These are phyloP conservation scores for Notarius quadriscutis DNA, from an alignment of 2,113 vertebrate genomes.

Conservation along the genomic window DNA sequence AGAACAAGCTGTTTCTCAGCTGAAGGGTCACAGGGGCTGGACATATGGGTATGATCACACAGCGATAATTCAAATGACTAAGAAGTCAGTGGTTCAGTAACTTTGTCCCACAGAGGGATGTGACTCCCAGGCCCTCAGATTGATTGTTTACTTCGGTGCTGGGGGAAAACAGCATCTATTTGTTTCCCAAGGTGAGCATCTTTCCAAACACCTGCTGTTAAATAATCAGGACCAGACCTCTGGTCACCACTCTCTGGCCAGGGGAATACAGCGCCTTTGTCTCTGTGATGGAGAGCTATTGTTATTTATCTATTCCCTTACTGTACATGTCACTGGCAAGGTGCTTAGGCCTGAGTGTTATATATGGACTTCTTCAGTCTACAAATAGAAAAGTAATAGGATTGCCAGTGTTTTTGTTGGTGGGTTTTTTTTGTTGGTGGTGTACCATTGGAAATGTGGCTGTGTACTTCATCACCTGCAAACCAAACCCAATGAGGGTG, in stretches of 20 bases:
- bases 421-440: slow-evolving; percentile 67
- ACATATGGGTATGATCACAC: slow-evolving; percentile 51
- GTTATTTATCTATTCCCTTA: slow-evolving; percentile 61
- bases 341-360: slow-evolving; percentile 59
- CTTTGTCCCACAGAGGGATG: slow-evolving; percentile 50
- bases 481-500: slow-evolving; percentile 72
- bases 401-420: slow-evolving; percentile 73
- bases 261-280: slow-evolving; percentile 55
- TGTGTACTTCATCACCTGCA: slow-evolving; percentile 77
- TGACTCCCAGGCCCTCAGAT: slow-evolving; percentile 52
- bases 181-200: slow-evolving; percentile 59
- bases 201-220: slow-evolving; percentile 58
- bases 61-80: slow-evolving; percentile 55
- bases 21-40: slow-evolving; percentile 36
- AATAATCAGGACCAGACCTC: slow-evolving; percentile 58
- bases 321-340: slow-evolving; percentile 53
- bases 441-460: slow-evolving; percentile 63
- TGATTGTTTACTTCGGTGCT: slow-evolving; percentile 56
- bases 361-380: slow-evolving; percentile 63
- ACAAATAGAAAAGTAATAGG: slow-evolving; percentile 77
- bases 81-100: slow-evolving; percentile 54
- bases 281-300: slow-evolving; percentile 57
- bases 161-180: slow-evolving; percentile 51
- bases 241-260: slow-evolving; percentile 51
- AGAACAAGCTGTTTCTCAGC: slow-evolving; percentile 37